Percentiles rank a stretch among this genome's conserved stretches.
phyloP scores from a whole-genome alignment of 1,140 invertebrate species.

The Leptopilina clavipes region DNA sequence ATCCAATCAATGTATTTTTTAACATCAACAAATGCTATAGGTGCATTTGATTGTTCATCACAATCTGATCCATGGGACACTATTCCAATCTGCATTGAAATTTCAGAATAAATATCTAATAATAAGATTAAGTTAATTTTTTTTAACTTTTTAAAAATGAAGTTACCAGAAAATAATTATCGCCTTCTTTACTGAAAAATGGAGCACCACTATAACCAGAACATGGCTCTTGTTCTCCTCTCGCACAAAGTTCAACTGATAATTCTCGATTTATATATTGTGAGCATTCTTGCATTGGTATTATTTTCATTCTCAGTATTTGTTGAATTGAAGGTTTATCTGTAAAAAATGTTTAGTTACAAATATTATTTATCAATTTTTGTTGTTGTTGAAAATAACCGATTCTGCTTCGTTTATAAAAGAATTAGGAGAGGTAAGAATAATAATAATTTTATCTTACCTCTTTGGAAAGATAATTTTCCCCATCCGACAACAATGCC shows the following conservation, averaged over 20 bases:
- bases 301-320: slow-evolving; percentile 52
- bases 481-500: slow-evolving; percentile 61
- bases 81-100: slow-evolving; percentile 57
- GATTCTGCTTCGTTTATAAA: too few species aligned
- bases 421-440: too few species aligned
- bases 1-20: slow-evolving; percentile 61
- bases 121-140: neutral
- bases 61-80: slow-evolving; percentile 62
- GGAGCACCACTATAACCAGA: slow-evolving; percentile 62
- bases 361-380: too few species aligned
- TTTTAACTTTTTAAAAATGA: slow-evolving; percentile 1
- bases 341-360: slow-evolving; percentile 39
- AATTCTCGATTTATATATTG: slow-evolving; percentile 53
- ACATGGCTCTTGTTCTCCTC: slow-evolving; percentile 57
- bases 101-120: slow-evolving; percentile 24
- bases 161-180: slow-evolving; percentile 57
- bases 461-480: slow-evolving; percentile 51
- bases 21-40: slow-evolving; percentile 59
- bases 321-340: slow-evolving; percentile 53
- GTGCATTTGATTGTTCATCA: slow-evolving; percentile 46
- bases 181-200: slow-evolving; percentile 52
- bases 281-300: slow-evolving; percentile 53
- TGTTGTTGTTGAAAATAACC: too few species aligned
- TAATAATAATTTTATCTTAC: slow-evolving; percentile 47
- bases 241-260: slow-evolving; percentile 59